A percentile compares a stretch with the other conserved stretches of the same genome.
These are phyloP conservation scores for Diadophis punctatus DNA, from an alignment of 2,113 vertebrate species.

Conservation along the genomic window DNA sequence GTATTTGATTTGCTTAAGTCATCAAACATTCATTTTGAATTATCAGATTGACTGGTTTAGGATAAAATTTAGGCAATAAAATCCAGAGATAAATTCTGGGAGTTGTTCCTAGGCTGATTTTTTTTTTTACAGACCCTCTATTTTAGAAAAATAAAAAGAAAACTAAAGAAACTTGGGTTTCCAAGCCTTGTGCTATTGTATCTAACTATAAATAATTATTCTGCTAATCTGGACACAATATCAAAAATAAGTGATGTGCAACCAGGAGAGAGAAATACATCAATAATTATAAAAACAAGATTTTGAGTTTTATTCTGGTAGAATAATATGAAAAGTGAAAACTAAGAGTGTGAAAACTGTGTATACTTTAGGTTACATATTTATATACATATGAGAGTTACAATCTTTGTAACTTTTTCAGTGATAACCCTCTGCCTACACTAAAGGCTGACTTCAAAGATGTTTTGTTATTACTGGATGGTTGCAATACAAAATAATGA, in stretches of 20 bases:
- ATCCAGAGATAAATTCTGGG: not conserved
- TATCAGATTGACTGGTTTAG: conserved; percentile 5
- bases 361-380: not conserved
- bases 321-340: not conserved
- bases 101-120: not conserved
- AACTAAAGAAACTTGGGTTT: not conserved
- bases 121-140: not conserved
- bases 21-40: conserved; percentile 21
- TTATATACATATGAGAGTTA: not conserved
- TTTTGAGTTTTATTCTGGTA: not conserved
- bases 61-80: not conserved
- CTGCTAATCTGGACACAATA: not conserved
- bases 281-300: not conserved
- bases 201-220: not conserved
- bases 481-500: not conserved
- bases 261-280: not conserved
- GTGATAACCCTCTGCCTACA: not conserved
- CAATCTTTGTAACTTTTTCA: not conserved
- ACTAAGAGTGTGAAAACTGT: not conserved
- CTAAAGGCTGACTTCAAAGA: not conserved
- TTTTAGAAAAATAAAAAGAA: not conserved
- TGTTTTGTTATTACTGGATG: not conserved
- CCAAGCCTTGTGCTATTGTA: not conserved
- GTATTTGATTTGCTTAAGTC: conserved; percentile 46
- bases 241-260: not conserved